phyloP scores from a whole-genome alignment of 2,888 invertebrate genomes.

The Junonia oenone region DNA sequence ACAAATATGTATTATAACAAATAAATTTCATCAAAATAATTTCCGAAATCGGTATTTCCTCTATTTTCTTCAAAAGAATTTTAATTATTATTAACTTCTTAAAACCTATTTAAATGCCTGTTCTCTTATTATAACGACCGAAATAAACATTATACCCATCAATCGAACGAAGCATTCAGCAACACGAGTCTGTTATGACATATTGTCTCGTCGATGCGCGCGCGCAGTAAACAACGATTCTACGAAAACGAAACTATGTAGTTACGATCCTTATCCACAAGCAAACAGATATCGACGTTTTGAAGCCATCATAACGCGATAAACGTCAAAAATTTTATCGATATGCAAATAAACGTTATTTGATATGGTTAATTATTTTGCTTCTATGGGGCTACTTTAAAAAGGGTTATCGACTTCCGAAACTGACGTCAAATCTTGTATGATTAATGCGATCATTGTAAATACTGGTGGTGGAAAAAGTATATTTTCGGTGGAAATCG shows the following conservation, averaged over 20 bases:
- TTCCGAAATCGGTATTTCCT: too few relatives aligned
- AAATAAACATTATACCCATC: background rate
- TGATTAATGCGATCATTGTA: too few relatives aligned
- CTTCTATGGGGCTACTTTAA: background rate
- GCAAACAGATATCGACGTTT: slow-evolving; percentile 20
- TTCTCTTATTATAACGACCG: too few relatives aligned
- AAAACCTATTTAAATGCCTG: background rate
- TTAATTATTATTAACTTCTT: too few relatives aligned
- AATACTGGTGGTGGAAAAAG: too few relatives aligned
- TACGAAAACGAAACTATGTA: slow-evolving; percentile 17
- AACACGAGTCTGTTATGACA: slow-evolving; percentile 8
- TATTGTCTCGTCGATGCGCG: slow-evolving; percentile 5
- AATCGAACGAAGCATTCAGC: background rate
- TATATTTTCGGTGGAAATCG: too few relatives aligned
- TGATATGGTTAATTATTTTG: background rate
- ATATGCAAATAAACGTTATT: background rate
- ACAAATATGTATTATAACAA: too few relatives aligned
- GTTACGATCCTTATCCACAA: slow-evolving; percentile 19
- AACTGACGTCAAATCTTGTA: too few relatives aligned
- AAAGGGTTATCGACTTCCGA: too few relatives aligned
- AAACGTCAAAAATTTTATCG: slow-evolving; percentile 2
- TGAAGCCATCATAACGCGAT: background rate
- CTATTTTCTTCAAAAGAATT: too few relatives aligned
- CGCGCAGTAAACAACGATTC: slow-evolving; percentile 14
- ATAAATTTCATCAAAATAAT: too few relatives aligned